phyloP scores from a whole-genome alignment of 2,113 vertebrate species.

The Passer domesticus region DNA sequence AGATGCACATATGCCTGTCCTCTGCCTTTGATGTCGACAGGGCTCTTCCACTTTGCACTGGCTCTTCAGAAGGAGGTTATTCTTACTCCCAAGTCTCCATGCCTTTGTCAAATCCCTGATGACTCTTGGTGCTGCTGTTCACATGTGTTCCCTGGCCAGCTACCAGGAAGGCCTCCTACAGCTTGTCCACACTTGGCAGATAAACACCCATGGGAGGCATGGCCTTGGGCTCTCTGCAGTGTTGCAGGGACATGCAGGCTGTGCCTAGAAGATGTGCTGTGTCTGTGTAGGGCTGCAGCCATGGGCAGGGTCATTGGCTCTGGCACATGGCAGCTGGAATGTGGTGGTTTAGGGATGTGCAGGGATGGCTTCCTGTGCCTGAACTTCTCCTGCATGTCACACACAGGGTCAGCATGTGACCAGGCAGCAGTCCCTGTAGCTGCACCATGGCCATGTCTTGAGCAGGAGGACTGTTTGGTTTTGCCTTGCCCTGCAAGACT shows the following conservation, averaged over 20 bases:
- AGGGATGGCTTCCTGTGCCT: neutral
- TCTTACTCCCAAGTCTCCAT: neutral
- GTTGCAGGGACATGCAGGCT: fast-evolving
- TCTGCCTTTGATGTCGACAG: neutral
- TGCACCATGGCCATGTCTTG: neutral
- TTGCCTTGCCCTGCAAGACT: neutral
- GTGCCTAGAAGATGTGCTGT: neutral
- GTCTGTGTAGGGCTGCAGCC: neutral
- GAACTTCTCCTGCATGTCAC: neutral
- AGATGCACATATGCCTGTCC: neutral
- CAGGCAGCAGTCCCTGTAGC: neutral
- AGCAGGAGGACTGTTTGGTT: neutral
- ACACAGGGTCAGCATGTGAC: fast-evolving
- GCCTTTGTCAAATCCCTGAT: neutral
- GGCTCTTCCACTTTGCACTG: neutral
- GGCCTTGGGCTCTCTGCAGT: neutral
- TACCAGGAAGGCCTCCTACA: neutral
- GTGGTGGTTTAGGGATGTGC: neutral
- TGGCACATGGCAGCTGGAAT: neutral
- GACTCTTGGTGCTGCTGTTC: neutral
- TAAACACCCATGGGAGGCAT: neutral
- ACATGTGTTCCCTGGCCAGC: neutral
- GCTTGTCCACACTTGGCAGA: neutral
- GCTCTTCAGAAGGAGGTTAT: neutral
- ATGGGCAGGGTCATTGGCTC: neutral